Evolutionary conservation across 2,888 invertebrate species (phyloP), one percentile per base, ranked within the genome.

Genomic region (Netelia melanura): DNA sequence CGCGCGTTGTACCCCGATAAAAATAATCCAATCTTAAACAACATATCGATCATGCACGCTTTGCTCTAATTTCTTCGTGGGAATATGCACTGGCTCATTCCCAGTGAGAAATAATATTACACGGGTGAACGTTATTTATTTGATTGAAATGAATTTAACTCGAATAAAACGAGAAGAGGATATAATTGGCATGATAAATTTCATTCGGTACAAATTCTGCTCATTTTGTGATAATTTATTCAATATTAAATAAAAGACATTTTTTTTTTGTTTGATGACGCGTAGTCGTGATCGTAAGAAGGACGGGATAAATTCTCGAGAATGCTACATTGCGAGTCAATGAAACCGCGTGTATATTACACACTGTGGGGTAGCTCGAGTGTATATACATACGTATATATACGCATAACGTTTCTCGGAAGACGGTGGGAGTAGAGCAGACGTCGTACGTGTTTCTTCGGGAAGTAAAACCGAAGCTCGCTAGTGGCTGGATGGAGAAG

Each of bases 381-480:
- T 30, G 44, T 21, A 30, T 52, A 64, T 64, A 52, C 23, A 38
- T n/a, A 30, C 68, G 17, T 68, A 58, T 77, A 48, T 11, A 48
- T 48, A 48, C 11, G 14, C 72, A 61, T 44, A 61, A 61, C 44
- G 23, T 61, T 72, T 83, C 79, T 83, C 21, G 44, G 62, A 78
- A 83, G 25, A 68, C 44, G 79, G 67, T 72, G 67, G n/a, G 30
- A 67, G 6, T 25, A 74, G 48, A 67, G 61, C 48, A 48, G 75
- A 75, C 30, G 70, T 54, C 64, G 64, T 44, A 43, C 78, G 62
- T 43, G 62, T 76, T 54, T 48, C 54, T 70, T 76, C 44, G 44
- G 65, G 56, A 72, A 80, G 54, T 72, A 54, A 65, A 72, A 65
- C 65, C 23, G 71, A 72, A 80, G 72, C 54, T 64, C 44, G 64